Base-by-base conservation (phyloP, 2,797 vertebrate species). In the Spea hammondii region DNA sequence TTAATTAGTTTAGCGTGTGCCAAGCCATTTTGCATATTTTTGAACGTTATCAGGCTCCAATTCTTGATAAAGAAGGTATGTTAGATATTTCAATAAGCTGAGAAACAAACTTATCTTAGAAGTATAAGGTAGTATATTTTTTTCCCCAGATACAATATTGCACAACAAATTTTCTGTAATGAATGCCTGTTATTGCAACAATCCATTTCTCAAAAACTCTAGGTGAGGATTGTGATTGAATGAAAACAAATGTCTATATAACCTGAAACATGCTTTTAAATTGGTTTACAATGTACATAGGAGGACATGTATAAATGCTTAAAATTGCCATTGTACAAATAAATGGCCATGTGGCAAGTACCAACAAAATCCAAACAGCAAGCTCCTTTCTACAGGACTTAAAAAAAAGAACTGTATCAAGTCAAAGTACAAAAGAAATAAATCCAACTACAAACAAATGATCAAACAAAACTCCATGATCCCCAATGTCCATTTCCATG, bases 21-120 rank as follows among this genome's bases (percentile, higher is more conserved):
- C 78, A 75, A 74, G 14, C 4, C n/a, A 55, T 75, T 47, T 73
- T 59, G 44, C 6, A 44, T 44, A 69, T 69, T 51, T 51, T 69
- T 10, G n/a, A 69, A 69, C 49, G 4, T 51, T 10, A 69, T 53
- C 48, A 4, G 32, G 2, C 67, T 14, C 49, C 46, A 49, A 3
- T 6, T 32, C 8, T 46, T 60, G 71, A 73, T 74, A 70, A 79
- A 53, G 44, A 51, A 6, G 51, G 60, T 60, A 53, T 7, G 3
- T 49, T 8, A 48, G 67, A 12, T 13, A 5, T 6, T 8, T 9
- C 53, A 46, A 51, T 53, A 14, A 7, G 57, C 49, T 48, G 60
- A 68, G n/a, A 53, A 46, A 55, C 10, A 62, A 65, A 54, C 3
- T 1, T 62, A 62, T 62, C 59, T 59, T 3, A 17, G 59, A 14